A percentile compares a stretch with the other conserved stretches of the same genome.
phyloP scores from a whole-genome alignment of 2,113 vertebrate genomes.

The Ifrita kowaldi region DNA sequence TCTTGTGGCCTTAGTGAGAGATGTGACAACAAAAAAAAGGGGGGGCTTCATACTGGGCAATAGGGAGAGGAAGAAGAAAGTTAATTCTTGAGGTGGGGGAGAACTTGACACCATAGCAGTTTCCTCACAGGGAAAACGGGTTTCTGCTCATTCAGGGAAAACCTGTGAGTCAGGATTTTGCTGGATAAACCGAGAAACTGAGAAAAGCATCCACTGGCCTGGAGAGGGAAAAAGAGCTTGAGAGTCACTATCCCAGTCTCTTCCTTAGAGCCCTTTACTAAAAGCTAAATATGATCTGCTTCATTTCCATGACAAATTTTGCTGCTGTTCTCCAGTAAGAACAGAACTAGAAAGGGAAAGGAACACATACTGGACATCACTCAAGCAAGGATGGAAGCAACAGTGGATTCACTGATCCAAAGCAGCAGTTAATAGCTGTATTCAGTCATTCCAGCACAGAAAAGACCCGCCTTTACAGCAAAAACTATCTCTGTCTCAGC shows the following conservation, averaged over 20 bases:
- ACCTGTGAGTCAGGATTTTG: background rate
- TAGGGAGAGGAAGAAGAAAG: background rate
- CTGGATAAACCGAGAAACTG: background rate
- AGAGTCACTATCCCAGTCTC: background rate
- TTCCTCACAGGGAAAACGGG: background rate
- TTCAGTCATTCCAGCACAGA: background rate
- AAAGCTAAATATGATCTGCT: background rate
- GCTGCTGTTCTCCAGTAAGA: background rate
- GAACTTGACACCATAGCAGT: background rate
- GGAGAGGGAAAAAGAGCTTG: background rate
- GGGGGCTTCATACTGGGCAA: background rate
- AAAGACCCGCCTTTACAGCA: background rate
- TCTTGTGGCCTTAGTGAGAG: background rate
- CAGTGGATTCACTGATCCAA: background rate
- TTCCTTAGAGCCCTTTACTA: background rate
- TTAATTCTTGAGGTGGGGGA: fast-evolving
- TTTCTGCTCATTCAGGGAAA: background rate
- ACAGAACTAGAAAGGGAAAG: background rate
- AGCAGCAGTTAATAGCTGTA: background rate
- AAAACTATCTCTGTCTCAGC: background rate
- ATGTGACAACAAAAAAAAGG: background rate
- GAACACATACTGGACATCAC: background rate
- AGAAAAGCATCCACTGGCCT: background rate
- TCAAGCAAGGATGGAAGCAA: background rate
- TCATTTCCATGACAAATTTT: background rate